These are phyloP conservation scores for Heliconius hewitsoni DNA, from an alignment of 1,140 invertebrate genomes.

Conservation along the genomic window DNA sequence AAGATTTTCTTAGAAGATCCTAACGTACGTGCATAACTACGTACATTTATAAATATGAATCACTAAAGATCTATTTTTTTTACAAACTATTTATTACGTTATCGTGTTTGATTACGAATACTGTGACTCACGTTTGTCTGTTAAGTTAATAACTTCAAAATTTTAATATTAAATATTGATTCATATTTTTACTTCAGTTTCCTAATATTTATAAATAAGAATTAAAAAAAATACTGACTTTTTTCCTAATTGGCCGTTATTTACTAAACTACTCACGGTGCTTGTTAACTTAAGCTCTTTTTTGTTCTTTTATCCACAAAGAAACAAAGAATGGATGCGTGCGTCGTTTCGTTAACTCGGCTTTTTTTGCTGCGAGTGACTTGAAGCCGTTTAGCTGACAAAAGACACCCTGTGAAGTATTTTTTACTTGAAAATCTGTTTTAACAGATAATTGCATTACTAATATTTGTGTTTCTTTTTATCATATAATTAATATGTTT, in stretches of 20 bases:
- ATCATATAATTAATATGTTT: background rate
- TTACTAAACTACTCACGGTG: background rate
- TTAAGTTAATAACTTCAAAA: background rate
- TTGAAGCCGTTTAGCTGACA: constrained; percentile 11
- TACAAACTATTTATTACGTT: constrained; percentile 1
- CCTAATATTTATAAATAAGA: background rate
- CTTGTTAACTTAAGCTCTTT: constrained; percentile 12
- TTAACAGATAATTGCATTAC: background rate
- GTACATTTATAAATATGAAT: background rate
- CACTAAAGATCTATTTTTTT: background rate
- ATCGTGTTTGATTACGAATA: background rate
- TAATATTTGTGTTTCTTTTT: background rate
- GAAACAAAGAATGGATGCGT: constrained; percentile 9
- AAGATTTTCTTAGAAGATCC: background rate
- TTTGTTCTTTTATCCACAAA: constrained; percentile 14
- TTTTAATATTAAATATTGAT: background rate
- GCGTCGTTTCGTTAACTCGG: constrained; percentile 4
- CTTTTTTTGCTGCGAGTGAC: constrained; percentile 12
- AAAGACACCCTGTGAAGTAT: constrained; percentile 2
- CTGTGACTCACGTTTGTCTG: background rate
- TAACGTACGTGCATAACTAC: background rate
- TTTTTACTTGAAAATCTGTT: constrained; percentile 3
- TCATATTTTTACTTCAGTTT: background rate
- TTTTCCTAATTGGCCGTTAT: constrained; percentile 10
- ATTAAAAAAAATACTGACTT: background rate